Base-by-base conservation (phyloP, 2,797 vertebrate genomes). In the Anas capensis region DNA sequence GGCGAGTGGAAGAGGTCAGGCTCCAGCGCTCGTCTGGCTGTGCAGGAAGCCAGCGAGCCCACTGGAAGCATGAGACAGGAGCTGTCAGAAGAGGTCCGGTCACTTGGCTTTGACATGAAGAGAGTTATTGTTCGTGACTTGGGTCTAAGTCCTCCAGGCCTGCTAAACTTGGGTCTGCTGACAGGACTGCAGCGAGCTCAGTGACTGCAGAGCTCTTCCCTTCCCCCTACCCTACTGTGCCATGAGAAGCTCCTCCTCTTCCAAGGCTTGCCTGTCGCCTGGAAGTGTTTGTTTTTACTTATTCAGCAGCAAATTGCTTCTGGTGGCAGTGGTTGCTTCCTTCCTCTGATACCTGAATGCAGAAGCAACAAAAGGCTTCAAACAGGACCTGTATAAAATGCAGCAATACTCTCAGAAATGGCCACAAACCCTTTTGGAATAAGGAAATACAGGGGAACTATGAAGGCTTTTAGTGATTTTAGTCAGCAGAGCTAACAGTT, bases 1-100 rank as follows among this genome's bases (percentile, higher is more conserved):
- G 46, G 48, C 93, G 53, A 78, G 61, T 48, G 29, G 71, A 66
- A 84, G 87, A 90, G 80, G 91, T 96, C 82, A 76, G 76, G 29
- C 34, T 31, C 49, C 23, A 51, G 26, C 14, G 23, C 44, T 70
- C 2, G 1, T 84, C 53, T 60, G 51, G 31, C 13, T 68, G 31
- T 64, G 57, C 73, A 73, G 89, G 85, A 91, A 92, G 89, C 51
- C 27, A 70, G 48, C 66, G 51, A 88, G 46, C 57, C 93, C 71
- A 34, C n/a, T 90, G 75, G 77, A 54, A 93, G 33, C 68, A 62
- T 70, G 78, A 88, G 82, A 64, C 57, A 36, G 65, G 66, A 96
- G 23, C 82, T 90, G 86, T 87, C 66, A 57, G 68, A 91, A 84
- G 84, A 69, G 77, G 77, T 86, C 24, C 78, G 29, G 65, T 82